phyloP scores from a whole-genome alignment of 2,797 vertebrate genomes.

The Rhynchonycteris naso region DNA sequence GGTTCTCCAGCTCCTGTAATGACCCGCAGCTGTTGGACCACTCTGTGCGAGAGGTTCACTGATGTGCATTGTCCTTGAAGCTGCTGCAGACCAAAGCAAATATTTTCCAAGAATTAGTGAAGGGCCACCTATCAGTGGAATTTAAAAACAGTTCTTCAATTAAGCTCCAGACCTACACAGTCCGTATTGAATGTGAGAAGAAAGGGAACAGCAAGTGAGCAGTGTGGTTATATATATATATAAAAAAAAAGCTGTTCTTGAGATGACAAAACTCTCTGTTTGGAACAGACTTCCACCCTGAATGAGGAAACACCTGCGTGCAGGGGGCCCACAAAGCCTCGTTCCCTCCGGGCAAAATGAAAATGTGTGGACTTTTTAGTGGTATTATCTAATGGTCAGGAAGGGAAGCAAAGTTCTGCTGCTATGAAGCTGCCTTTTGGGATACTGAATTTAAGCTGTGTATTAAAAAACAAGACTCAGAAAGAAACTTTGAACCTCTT shows the following conservation, averaged over 20 bases:
- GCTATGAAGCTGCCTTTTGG: neutral
- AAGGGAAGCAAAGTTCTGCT: neutral
- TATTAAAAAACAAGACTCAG: neutral
- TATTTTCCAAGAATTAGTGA: conserved; percentile 20
- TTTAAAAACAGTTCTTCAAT: conserved; percentile 64
- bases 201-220: neutral
- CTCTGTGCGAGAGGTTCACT: neutral
- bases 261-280: neutral
- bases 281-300: neutral
- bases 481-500: neutral
- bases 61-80: neutral
- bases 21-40: conserved; percentile 65
- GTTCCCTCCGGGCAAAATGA: neutral
- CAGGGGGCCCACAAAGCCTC: neutral
- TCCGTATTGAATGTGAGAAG: neutral
- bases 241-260: neutral
- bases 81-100: conserved; percentile 41
- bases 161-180: conserved; percentile 41
- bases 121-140: conserved; percentile 54
- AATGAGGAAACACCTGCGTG: conserved; percentile 34
- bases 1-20: conserved; percentile 24
- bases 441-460: neutral
- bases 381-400: neutral
- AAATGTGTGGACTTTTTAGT: neutral
- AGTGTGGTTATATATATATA: neutral